Conservation (phyloP, 2,797 vertebrate species). For the Anas flavirostris region DNA sequence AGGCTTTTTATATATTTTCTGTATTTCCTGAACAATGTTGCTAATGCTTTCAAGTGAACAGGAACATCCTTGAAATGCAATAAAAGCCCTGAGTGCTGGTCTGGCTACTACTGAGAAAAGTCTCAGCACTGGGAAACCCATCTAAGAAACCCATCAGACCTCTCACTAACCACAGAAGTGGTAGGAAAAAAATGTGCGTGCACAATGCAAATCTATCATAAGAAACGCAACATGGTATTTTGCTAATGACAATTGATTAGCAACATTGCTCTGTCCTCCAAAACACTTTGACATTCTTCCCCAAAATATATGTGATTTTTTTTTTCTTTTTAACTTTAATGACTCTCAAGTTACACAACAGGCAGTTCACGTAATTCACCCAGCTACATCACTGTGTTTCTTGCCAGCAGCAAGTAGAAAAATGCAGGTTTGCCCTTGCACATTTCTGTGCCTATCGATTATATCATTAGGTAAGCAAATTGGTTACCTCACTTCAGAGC, state of each 20-base stretch:
- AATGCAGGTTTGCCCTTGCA: constrained; percentile 7
- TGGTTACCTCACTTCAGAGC: constrained; percentile 57
- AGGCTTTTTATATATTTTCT: neutral
- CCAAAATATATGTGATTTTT: neutral
- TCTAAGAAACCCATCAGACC: neutral
- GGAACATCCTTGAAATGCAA: neutral
- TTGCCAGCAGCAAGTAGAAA: constrained; percentile 30
- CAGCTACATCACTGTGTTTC: neutral
- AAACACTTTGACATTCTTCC: neutral
- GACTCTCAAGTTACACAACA: constrained; percentile 34
- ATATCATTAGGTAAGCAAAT: constrained; percentile 69
- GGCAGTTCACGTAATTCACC: constrained; percentile 39
- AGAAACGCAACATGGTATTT: neutral
- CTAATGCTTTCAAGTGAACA: neutral
- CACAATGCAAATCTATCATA: neutral
- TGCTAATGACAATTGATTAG: neutral
- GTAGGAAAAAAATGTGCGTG: neutral
- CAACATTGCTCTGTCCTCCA: constrained; percentile 14
- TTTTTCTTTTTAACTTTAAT: neutral
- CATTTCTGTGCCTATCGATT: constrained; percentile 39
- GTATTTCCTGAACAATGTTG: neutral
- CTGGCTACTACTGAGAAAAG: neutral
- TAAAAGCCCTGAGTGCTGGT: neutral
- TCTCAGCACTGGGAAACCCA: neutral
- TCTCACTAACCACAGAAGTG: neutral